Evolutionary conservation across 1,140 invertebrate species (phyloP).

Genomic region (Thereuonema tuberculata): DNA sequence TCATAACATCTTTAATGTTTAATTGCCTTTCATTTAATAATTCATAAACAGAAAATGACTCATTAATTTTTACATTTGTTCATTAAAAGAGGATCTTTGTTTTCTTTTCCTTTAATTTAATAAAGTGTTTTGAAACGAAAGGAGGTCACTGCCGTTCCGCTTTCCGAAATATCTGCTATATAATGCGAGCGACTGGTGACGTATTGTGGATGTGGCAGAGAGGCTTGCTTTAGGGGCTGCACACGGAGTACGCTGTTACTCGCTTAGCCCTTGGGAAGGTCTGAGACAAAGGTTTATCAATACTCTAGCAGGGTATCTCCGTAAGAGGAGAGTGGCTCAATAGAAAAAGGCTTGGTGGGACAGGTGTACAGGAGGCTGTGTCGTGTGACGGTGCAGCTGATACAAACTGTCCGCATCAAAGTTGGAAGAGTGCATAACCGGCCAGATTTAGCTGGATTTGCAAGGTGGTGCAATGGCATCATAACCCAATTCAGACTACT

Average conservation of each 20-base stretch:
- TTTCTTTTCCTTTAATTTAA: no score
- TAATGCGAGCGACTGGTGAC: no score
- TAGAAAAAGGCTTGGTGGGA: conserved; percentile 18
- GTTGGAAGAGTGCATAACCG: conserved; percentile 21
- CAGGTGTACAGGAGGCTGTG: conserved; percentile 17
- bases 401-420: conserved; percentile 14
- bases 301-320: conserved; percentile 20
- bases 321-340: conserved; percentile 18
- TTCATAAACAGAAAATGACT: no score
- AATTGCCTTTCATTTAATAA: no score
- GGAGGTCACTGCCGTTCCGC: no score
- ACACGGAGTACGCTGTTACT: conserved; percentile 15
- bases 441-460: conserved; percentile 21
- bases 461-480: conserved; percentile 17
- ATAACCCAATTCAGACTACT: conserved; percentile 29
- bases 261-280: conserved; percentile 22
- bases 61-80: no score
- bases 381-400: conserved; percentile 7
- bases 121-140: no score
- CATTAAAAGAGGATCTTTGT: no score
- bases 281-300: conserved; percentile 23
- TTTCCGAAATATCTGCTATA: no score
- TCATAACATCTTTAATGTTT: no score
- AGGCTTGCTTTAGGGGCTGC: conserved; percentile 25
- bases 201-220: conserved; percentile 15